These are phyloP conservation scores for Toxotes jaculatrix DNA, from an alignment of 2,113 vertebrate species.

Conservation along the genomic window DNA sequence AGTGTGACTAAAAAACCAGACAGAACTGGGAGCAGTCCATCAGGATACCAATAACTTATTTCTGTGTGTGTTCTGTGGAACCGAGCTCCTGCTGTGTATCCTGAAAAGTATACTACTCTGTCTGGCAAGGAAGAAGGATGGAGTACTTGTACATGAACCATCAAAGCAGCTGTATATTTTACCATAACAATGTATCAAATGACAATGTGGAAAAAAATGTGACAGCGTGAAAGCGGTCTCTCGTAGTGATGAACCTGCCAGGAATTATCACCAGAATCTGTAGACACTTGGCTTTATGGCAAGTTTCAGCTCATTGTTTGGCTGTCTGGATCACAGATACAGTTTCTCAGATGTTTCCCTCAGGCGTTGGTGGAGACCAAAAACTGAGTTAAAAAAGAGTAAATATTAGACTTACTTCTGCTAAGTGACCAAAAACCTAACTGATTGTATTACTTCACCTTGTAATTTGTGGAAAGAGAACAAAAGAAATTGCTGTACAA, in stretches of 20 bases:
- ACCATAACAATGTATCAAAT: not conserved
- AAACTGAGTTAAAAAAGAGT: not conserved
- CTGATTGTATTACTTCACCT: not conserved
- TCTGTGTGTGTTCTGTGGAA: conserved; percentile 20
- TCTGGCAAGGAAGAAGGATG: not conserved
- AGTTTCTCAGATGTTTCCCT: not conserved
- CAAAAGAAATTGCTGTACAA: not conserved
- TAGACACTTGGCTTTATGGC: not conserved
- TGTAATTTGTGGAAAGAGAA: not conserved
- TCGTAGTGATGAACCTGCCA: not conserved
- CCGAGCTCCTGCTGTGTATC: conserved; percentile 16
- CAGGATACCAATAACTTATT: conserved; percentile 24
- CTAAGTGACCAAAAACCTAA: not conserved
- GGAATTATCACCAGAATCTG: not conserved
- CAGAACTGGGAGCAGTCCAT: not conserved
- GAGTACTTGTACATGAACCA: too few species aligned
- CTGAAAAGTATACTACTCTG: conserved; percentile 8
- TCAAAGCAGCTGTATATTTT: too few species aligned
- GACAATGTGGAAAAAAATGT: not conserved
- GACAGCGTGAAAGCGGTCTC: not conserved
- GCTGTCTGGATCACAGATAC: not conserved
- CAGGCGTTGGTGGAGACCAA: not conserved
- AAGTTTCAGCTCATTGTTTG: not conserved
- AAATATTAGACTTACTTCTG: not conserved
- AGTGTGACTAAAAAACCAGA: conserved; percentile 13